These are phyloP conservation scores for Dugesia japonica DNA, from an alignment of 2,888 invertebrate species.

Conservation along the genomic window DNA sequence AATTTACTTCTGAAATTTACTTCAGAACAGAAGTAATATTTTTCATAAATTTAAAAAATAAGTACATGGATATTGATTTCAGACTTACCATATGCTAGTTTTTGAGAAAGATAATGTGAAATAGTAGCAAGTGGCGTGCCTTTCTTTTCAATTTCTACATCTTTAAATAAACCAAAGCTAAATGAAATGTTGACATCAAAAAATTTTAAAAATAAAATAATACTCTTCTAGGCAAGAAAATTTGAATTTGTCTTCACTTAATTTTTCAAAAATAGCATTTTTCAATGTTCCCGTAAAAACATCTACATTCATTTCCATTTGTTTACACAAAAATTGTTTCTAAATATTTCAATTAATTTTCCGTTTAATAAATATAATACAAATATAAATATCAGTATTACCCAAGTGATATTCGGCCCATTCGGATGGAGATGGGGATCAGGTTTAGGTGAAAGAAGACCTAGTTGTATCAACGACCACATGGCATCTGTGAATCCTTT, in stretches of 20 bases:
- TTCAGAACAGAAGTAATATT: too few relatives aligned
- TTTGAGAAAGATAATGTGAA: slow-evolving; percentile 68
- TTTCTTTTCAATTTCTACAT: slow-evolving; percentile 64
- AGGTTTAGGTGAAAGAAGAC: slow-evolving; percentile 67
- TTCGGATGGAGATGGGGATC: slow-evolving; percentile 75
- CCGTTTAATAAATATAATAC: slow-evolving; percentile 1
- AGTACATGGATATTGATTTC: too few relatives aligned
- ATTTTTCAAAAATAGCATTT: slow-evolving; percentile 62
- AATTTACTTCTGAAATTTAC: too few relatives aligned
- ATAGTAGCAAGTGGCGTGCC: slow-evolving; percentile 75
- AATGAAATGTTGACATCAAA: slow-evolving; percentile 31
- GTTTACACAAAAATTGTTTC: slow-evolving; percentile 68
- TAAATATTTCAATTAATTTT: slow-evolving; percentile 47
- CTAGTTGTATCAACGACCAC: slow-evolving; percentile 68
- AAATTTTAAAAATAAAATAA: background rate
- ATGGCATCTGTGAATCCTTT: slow-evolving; percentile 75
- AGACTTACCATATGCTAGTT: slow-evolving; percentile 60
- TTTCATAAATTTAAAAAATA: too few relatives aligned
- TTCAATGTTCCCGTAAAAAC: slow-evolving; percentile 83
- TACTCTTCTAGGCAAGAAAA: slow-evolving; percentile 63
- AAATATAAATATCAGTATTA: slow-evolving; percentile 48
- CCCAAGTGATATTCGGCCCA: slow-evolving; percentile 91
- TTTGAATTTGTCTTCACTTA: slow-evolving; percentile 54
- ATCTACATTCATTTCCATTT: slow-evolving; percentile 60
- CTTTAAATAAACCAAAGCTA: slow-evolving; percentile 67